Base-by-base conservation (phyloP, 2,888 invertebrate species). In the Orthonevra nobilis region DNA sequence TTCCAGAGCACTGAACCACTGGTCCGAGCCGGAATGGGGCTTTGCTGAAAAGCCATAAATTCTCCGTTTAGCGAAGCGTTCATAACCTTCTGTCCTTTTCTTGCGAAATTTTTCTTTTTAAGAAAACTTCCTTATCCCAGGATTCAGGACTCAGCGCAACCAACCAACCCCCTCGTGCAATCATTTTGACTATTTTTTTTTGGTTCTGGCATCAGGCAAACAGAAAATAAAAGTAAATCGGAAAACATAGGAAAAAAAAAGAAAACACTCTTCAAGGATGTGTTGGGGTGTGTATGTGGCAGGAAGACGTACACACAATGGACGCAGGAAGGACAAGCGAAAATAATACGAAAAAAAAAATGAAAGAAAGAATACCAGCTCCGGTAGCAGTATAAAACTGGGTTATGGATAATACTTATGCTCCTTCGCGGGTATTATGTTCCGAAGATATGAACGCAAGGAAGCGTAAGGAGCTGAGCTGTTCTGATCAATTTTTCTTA, bases 41-140 rank as follows among this genome's bases (percentile, higher is more conserved):
- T 79, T 73, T 73, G 68, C 79, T 73, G 66, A 79, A 79, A 79
- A 79, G 79, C 79, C 79, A 79, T 79, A 79, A 79, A 79, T 79
- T 79, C 72, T 79, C 54, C 79, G 79, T 68, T 79, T 73, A 79
- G 79, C 79, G 79, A 79, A 79, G 79, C 79, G 79, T 79, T 79
- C 79, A 79, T 79, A 79, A 79, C 79, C 79, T 79, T 79, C 79
- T 79, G 79, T 79, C 79, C 73, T 73, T 73, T 61, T 79, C 61
- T 72, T 72, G 58, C 60, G 32, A 52, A 77, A 77, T 46, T 50
- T 34, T 44, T 23, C 36, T 6, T 12, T 20, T 10, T 48, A 68
- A 79, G 73, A 54, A 79, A 79, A 79, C 61, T 79, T 73, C 52
- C 79, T 79, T 79, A 79, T 79, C 79, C 66, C 64, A 42, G 66